phyloP scores from a whole-genome alignment of 2,888 invertebrate species.

The Pilophorus perplexus region DNA sequence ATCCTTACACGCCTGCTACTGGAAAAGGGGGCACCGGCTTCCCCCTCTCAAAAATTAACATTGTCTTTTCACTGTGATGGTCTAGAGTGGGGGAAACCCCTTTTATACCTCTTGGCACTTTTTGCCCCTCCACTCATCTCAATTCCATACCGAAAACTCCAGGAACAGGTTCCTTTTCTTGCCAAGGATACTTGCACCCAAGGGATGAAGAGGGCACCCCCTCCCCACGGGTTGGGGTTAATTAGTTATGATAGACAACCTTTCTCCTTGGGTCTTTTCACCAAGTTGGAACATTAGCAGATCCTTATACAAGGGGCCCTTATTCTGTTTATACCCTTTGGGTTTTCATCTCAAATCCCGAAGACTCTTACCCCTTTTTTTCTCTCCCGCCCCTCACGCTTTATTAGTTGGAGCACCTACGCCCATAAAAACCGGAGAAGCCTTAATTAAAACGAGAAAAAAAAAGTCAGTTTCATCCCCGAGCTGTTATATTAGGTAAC shows the following conservation, averaged over 20 bases:
- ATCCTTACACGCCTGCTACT: slow-evolving; percentile 38
- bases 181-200: slow-evolving; percentile 31
- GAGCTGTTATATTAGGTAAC: slow-evolving; percentile 25
- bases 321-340: neutral
- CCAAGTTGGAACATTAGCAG: slow-evolving; percentile 31
- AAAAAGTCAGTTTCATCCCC: slow-evolving; percentile 25
- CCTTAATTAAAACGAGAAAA: slow-evolving; percentile 31
- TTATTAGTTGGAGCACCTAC: slow-evolving; percentile 32
- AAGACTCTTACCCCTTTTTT: slow-evolving; percentile 17
- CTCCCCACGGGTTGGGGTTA: slow-evolving; percentile 19
- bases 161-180: slow-evolving; percentile 24
- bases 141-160: slow-evolving; percentile 13
- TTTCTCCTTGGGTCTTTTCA: slow-evolving; percentile 25
- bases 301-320: slow-evolving; percentile 30
- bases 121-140: slow-evolving; percentile 14
- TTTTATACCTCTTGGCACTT: slow-evolving; percentile 10
- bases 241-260: slow-evolving; percentile 41
- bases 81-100: neutral
- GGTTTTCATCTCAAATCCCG: slow-evolving; percentile 14
- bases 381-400: neutral
- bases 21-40: too few species aligned
- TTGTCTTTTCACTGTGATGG: slow-evolving; percentile 41
- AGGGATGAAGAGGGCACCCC: slow-evolving; percentile 16
- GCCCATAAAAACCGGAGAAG: slow-evolving; percentile 7
- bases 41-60: slow-evolving; percentile 45